Base-by-base conservation (phyloP, 1,140 invertebrate species). In the Tetranychus cinnabarinus region DNA sequence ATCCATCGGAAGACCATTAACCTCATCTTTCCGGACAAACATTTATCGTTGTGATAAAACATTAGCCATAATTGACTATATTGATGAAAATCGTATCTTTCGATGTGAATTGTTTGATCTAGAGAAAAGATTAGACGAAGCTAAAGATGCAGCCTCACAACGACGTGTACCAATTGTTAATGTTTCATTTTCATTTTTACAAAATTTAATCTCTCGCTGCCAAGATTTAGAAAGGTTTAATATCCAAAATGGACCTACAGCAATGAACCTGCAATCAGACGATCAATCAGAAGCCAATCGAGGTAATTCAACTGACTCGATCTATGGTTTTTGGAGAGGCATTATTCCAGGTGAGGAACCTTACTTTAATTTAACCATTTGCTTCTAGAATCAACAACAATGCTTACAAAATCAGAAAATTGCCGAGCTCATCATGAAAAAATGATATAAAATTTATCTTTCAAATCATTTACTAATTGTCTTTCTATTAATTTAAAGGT, bases 401-500 rank as follows among this genome's bases (percentile, higher is more conserved):
- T 23, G 23, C 23, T 23, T 23, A 0, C 23, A 23, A 23, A 23
- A 23, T 23, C 23, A 23, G 23, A 23, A 23, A 23, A 23, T 23
- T 23, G 23, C 23, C 23, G 23, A 23, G 23, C 23, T 23, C 23
- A 23, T 23, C 23, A 23, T 23, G 23, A 23, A 23, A 23, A 23
- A 23, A 23, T 23, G 0, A 23, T 23, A 23, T 0, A 23, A 23
- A 23, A 23, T 52, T 1, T 0, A 6, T 8, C 0, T 52, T 33
- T 52, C 48, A 23, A 8, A 5, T 52, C 48, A 23, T 52, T 50
- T 50, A 15, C 8, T 23, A n/a, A 23, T 52, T 52, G 2, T 2
- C 8, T 52, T 2, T 52, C 23, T 23, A n/a, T n/a, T 50, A 6
- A n/a, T 2, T 2, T 52, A 4, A 4, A 68, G 78, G 77, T 31